Base-by-base conservation (phyloP, 2,113 vertebrate genomes). In the Phrynocephalus versicolor region DNA sequence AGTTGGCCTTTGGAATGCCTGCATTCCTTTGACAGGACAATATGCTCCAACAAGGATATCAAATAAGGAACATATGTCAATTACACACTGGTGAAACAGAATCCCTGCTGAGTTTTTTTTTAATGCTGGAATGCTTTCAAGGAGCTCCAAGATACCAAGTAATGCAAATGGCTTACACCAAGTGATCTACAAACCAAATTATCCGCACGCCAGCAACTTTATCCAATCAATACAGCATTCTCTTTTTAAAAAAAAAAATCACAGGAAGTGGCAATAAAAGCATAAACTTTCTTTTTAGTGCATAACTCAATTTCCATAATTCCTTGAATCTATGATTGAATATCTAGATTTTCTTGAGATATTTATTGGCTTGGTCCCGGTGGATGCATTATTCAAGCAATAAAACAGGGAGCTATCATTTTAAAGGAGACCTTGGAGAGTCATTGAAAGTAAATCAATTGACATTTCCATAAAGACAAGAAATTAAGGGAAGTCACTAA, bases 211-310 rank as follows among this genome's bases (percentile, higher is more conserved):
- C 3, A 30, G 13, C 87, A 25, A 14, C 81, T 79, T 82, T 91
- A 91, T 82, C 57, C 57, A 85, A 87, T 70, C 18, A 67, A 41
- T 60, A 70, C 57, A 87, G 21, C 84, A 76, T 33, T 85, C 91
- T 78, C 72, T 41, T 79, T n/a, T n/a, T n/a, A n/a, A n/a, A n/a
- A n/a, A n/a, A n/a, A 12, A 89, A 89, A 79, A 70, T 70, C 60
- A 82, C 7, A 39, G 21, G 15, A 82, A 51, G 57, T 27, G 74
- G 6, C 16, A 82, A 86, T 7, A 5, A 80, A 71, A 79, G 37
- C 23, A 72, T 77, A 23, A 27, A 21, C 30, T 67, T 72, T 78
- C 81, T 57, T 81, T 62, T 82, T 67, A 79, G 0, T 30, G 25
- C 65, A 83, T 78, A 76, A 1, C 51, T 79, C 55, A 13, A 41